Evolutionary conservation across 2,797 vertebrate species (phyloP).

Genomic region (Rhinoraja longicauda): DNA sequence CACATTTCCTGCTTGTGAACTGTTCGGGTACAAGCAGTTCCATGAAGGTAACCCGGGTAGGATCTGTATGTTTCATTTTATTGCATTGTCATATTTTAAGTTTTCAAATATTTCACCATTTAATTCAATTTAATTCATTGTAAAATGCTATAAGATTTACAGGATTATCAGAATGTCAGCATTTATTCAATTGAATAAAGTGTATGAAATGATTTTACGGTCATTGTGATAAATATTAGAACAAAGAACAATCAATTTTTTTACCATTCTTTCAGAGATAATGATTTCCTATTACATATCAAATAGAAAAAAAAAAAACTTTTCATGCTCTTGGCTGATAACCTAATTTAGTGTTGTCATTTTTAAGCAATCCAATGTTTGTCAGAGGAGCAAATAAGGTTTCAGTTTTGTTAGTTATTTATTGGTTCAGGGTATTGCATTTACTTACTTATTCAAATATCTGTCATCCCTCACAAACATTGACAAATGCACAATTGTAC

Average conservation of each 20-base stretch:
- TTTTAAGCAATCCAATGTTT: constrained; percentile 62
- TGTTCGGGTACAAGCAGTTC: too few relatives aligned
- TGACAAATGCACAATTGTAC: constrained; percentile 61
- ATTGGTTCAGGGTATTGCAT: constrained; percentile 51
- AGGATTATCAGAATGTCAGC: constrained; percentile 48
- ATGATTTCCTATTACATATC: constrained; percentile 46
- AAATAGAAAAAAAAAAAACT: constrained; percentile 46
- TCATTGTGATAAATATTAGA: constrained; percentile 48
- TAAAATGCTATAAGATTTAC: not conserved
- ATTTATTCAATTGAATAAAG: constrained; percentile 50
- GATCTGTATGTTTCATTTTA: not conserved
- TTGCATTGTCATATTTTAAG: not conserved
- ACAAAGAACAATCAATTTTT: constrained; percentile 46
- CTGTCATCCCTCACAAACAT: constrained; percentile 58
- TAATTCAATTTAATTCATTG: not conserved
- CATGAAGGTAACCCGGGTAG: too few relatives aligned
- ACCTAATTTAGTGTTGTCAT: constrained; percentile 59
- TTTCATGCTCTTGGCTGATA: constrained; percentile 46
- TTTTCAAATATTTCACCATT: not conserved
- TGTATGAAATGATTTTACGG: constrained; percentile 55
- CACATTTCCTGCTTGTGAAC: too few relatives aligned
- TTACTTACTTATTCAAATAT: constrained; percentile 58
- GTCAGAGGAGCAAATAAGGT: constrained; percentile 49
- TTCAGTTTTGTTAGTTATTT: constrained; percentile 52
- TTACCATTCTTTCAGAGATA: constrained; percentile 45